A percentile compares a stretch with the other conserved stretches of the same genome.
Evolutionary conservation across 1,140 invertebrate species (phyloP).

Genomic region (Phthorimaea operculella): DNA sequence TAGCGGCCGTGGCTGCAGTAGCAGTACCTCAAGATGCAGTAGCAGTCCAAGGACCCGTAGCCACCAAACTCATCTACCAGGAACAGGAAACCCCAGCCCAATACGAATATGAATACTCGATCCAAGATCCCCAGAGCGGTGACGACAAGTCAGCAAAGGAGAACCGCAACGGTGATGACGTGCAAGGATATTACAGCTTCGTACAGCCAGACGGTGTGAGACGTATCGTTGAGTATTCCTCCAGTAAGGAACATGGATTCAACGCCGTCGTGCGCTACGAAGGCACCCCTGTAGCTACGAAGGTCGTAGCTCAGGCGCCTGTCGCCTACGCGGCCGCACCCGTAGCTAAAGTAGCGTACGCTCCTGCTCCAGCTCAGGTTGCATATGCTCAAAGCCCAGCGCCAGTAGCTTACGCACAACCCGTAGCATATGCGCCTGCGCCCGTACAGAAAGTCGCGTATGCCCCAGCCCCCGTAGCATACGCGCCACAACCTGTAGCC

Average conservation of each 20-base stretch:
- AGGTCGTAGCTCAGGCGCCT: constrained; percentile 14
- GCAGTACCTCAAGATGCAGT: constrained; percentile 4
- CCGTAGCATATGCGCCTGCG: constrained; percentile 28
- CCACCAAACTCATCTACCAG: constrained; percentile 25
- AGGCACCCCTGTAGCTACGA: constrained; percentile 11
- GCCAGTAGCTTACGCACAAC: constrained; percentile 20
- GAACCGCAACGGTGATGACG: constrained; percentile 11
- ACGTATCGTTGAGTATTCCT: constrained; percentile 73
- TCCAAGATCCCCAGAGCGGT: constrained; percentile 55
- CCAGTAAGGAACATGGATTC: constrained; percentile 72
- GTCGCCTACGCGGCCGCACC: constrained; percentile 29
- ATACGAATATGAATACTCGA: constrained; percentile 58
- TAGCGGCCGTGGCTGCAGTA: constrained; percentile 25
- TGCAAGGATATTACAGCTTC: constrained; percentile 40
- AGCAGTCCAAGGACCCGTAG: constrained; percentile 18
- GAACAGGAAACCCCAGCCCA: constrained; percentile 52
- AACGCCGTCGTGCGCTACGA: constrained; percentile 70
- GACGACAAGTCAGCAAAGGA: constrained; percentile 24
- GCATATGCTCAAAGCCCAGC: constrained; percentile 10
- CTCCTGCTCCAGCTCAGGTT: constrained; percentile 17
- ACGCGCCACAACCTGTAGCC: constrained; percentile 13
- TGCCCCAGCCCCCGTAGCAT: constrained; percentile 17
- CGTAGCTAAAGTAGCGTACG: constrained; percentile 30
- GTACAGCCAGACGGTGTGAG: constrained; percentile 69
- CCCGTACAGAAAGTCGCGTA: constrained; percentile 28